phyloP scores from a whole-genome alignment of 2,888 invertebrate species.

The Stenoptilia bipunctidactyla region DNA sequence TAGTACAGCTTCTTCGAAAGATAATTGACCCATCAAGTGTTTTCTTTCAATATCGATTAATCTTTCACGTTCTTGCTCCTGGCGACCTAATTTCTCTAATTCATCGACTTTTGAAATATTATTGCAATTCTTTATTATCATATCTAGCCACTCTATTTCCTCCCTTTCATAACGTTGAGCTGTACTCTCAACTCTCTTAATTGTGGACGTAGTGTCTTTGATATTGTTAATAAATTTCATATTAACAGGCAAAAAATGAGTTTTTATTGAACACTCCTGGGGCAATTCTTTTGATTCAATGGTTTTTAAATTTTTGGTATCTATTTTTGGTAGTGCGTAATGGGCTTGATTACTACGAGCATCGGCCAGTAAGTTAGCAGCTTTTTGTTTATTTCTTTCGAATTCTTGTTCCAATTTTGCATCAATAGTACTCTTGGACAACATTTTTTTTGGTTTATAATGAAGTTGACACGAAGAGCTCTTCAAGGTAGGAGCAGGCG shows the following conservation, averaged over 20 bases:
- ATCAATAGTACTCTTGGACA: constrained; percentile 46
- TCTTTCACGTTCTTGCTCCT: constrained; percentile 55
- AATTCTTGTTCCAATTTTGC: constrained; percentile 36
- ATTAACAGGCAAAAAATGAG: too few relatives aligned
- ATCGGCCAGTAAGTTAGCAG: constrained; percentile 32
- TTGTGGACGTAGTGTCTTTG: constrained; percentile 59
- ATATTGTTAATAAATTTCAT: constrained; percentile 24
- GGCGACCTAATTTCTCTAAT: constrained; percentile 51
- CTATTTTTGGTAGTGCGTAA: constrained; percentile 32
- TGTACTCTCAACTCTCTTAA: constrained; percentile 63
- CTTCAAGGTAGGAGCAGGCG: constrained; percentile 16
- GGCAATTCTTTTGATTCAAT: background rate
- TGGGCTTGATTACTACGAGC: constrained; percentile 35
- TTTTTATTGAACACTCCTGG: background rate
- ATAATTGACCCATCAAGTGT: constrained; percentile 69
- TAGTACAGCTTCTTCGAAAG: constrained; percentile 70
- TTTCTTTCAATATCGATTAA: constrained; percentile 69
- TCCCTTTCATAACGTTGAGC: constrained; percentile 48
- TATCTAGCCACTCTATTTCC: constrained; percentile 47
- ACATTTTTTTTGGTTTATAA: constrained; percentile 33
- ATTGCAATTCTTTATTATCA: constrained; percentile 53
- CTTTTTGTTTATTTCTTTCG: constrained; percentile 46
- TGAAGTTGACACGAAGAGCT: constrained; percentile 37
- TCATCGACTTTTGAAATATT: constrained; percentile 47
- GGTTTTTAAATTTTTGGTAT: constrained; percentile 29